A percentile compares a stretch with the other conserved stretches of the same genome.
Evolutionary conservation across 2,113 vertebrate genomes (phyloP).

Genomic region (Ameiurus melas): DNA sequence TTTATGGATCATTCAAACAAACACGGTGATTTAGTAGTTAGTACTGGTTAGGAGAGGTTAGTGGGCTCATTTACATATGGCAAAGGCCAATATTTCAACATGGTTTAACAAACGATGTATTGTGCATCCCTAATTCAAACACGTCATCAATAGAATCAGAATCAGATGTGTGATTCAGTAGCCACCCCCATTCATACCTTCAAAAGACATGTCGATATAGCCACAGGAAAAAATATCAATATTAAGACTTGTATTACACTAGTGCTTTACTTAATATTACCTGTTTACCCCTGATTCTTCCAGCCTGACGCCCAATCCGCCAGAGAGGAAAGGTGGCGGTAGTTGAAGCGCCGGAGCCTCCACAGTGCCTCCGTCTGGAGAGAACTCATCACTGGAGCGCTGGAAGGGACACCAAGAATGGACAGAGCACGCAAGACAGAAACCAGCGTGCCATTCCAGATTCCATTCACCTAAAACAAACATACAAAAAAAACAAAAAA

Average conservation of each 20-base stretch:
- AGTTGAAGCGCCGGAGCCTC: slow-evolving; percentile 79
- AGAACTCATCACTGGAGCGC: slow-evolving; percentile 59
- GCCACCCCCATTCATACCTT: neutral
- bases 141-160: neutral
- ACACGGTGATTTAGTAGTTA: neutral
- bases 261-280: accelerated
- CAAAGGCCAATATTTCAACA: no score
- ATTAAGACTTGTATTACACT: neutral
- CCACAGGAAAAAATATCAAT: neutral
- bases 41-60: neutral
- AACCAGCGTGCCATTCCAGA: slow-evolving; percentile 80
- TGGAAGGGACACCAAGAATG: slow-evolving; percentile 52
- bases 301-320: slow-evolving; percentile 62
- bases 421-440: slow-evolving; percentile 74
- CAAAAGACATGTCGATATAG: no score
- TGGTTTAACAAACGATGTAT: neutral
- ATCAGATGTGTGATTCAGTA: neutral
- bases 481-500: neutral
- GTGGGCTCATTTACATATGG: no score
- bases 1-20: neutral
- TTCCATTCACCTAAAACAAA: slow-evolving; percentile 64
- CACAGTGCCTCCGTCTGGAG: slow-evolving; percentile 86
- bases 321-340: slow-evolving; percentile 75
- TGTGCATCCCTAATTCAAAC: neutral
- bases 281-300: slow-evolving; percentile 48